Conservation (phyloP, 1,140 invertebrate genomes). For the Drosophila kohkoa region DNA sequence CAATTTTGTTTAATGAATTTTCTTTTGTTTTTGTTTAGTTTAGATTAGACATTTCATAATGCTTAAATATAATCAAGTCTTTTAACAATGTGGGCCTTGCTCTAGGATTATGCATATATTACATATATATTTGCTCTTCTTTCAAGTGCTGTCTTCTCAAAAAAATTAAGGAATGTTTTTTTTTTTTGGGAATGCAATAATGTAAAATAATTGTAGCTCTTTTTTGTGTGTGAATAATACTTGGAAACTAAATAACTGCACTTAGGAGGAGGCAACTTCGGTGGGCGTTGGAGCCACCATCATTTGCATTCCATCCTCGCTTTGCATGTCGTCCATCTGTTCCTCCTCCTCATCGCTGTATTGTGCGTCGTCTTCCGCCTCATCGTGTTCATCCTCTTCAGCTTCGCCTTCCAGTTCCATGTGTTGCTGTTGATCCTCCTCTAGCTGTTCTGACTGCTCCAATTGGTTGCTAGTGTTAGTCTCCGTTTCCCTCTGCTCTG, state of each 20-base stretch:
- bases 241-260: slow-evolving; percentile 26
- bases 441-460: slow-evolving; percentile 9
- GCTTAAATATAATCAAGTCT: slow-evolving; percentile 80
- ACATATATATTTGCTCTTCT: slow-evolving; percentile 38
- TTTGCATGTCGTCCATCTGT: slow-evolving; percentile 14
- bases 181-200: slow-evolving; percentile 46
- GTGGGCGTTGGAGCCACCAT: slow-evolving; percentile 23
- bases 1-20: slow-evolving; percentile 10
- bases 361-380: slow-evolving; percentile 17
- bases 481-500: background rate
- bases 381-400: slow-evolving; percentile 15
- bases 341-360: slow-evolving; percentile 25
- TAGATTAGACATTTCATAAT: slow-evolving; percentile 54
- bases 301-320: slow-evolving; percentile 35
- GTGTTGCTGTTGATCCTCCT: background rate
- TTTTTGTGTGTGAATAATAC: slow-evolving; percentile 54
- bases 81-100: slow-evolving; percentile 72
- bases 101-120: slow-evolving; percentile 61
- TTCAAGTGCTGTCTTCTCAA: slow-evolving; percentile 10
- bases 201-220: slow-evolving; percentile 55
- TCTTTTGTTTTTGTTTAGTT: slow-evolving; percentile 28
- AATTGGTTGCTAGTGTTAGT: slow-evolving; percentile 19
- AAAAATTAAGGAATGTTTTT: slow-evolving; percentile 70
- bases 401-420: slow-evolving; percentile 16
- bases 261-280: slow-evolving; percentile 30